These are phyloP conservation scores for Andrena dorsata DNA, from an alignment of 2,888 invertebrate genomes.

Conservation along the genomic window DNA sequence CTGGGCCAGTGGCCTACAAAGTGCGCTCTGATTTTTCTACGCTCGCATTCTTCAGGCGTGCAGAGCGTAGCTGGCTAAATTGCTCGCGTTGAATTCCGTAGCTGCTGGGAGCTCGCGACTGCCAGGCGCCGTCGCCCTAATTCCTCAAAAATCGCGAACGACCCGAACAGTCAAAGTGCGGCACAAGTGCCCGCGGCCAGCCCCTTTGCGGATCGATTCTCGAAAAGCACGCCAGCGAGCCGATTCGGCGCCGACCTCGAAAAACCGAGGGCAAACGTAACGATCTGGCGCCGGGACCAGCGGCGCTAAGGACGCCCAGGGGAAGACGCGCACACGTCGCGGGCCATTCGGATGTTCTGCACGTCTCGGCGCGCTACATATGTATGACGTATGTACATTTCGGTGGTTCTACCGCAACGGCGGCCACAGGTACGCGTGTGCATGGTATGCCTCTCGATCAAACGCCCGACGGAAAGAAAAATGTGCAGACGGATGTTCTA, in stretches of 20 bases:
- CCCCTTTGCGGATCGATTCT: slow-evolving; percentile 30
- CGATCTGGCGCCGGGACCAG: slow-evolving; percentile 37
- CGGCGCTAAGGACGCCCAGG: slow-evolving; percentile 21
- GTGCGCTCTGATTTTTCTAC: slow-evolving; percentile 1
- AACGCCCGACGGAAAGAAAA: slow-evolving; percentile 44
- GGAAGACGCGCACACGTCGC: slow-evolving; percentile 16
- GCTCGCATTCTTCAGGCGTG: background rate
- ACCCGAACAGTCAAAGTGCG: background rate
- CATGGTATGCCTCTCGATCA: slow-evolving; percentile 45
- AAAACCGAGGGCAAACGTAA: slow-evolving; percentile 35
- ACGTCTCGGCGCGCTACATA: slow-evolving; percentile 70
- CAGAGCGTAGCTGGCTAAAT: background rate
- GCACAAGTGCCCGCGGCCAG: background rate
- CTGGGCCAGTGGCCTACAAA: background rate
- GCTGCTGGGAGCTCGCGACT: background rate
- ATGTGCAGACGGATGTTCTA: background rate
- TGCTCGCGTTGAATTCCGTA: background rate
- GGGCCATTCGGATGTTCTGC: slow-evolving; percentile 55
- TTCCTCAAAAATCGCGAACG: slow-evolving; percentile 12
- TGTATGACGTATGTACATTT: slow-evolving; percentile 68
- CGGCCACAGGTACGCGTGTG: slow-evolving; percentile 22
- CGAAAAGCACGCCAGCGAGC: slow-evolving; percentile 23
- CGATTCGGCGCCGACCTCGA: slow-evolving; percentile 48
- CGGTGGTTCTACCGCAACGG: slow-evolving; percentile 35
- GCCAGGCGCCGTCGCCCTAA: slow-evolving; percentile 9